A percentile compares a stretch with the other conserved stretches of the same genome.
Evolutionary conservation across 2,113 vertebrate genomes (phyloP).

Genomic region (Catharus minimus): DNA sequence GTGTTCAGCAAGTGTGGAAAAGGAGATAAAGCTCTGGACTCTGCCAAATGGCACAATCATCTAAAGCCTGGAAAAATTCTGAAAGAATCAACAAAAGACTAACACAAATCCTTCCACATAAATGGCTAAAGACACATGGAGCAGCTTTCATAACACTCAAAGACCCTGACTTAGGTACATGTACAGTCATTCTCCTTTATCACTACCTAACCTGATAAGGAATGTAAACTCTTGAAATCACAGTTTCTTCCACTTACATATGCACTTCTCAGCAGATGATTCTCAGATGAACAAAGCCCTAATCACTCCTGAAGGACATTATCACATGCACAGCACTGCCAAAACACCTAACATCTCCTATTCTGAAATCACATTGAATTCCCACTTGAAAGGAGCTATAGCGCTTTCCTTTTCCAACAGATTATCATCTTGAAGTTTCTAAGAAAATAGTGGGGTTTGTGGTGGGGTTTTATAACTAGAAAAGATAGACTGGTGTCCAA

Average conservation of each 20-base stretch:
- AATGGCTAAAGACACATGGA: neutral
- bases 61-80: neutral
- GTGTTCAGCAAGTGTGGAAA: neutral
- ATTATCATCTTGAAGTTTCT: neutral
- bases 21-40: neutral
- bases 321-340: neutral
- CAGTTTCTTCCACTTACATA: neutral
- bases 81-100: neutral
- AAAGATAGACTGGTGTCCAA: neutral
- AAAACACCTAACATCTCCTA: neutral
- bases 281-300: neutral
- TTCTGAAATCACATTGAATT: neutral
- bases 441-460: neutral
- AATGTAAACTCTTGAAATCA: neutral
- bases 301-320: neutral
- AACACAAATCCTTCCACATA: neutral
- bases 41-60: neutral
- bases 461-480: neutral
- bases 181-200: neutral
- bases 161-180: neutral
- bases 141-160: neutral
- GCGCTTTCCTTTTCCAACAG: neutral
- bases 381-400: neutral
- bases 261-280: neutral
- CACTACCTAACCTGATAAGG: neutral